Conservation (phyloP, 2,888 invertebrate genomes). For the Aphrophora alni region DNA sequence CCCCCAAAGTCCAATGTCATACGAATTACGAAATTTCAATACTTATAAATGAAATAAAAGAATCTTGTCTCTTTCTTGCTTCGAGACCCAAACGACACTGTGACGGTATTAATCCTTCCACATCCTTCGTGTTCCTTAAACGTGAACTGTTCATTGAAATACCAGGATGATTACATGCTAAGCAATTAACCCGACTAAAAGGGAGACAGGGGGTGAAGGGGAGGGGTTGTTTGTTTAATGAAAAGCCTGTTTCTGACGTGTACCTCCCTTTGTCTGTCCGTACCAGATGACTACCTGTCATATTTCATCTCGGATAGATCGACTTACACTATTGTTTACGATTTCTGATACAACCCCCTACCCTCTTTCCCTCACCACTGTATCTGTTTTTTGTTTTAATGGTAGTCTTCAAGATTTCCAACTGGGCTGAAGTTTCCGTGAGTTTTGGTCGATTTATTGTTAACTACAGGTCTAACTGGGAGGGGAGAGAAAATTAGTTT, state of each 20-base stretch:
- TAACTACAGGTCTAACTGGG: no score
- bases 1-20: no score
- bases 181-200: background rate
- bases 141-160: background rate
- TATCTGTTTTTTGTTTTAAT: background rate
- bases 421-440: no score
- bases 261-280: conserved; percentile 2
- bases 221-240: conserved; percentile 3
- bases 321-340: conserved; percentile 7
- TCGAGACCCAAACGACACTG: no score
- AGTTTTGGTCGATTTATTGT: no score
- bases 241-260: background rate
- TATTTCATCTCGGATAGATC: conserved; percentile 4
- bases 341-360: background rate
- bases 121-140: no score
- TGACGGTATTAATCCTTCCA: no score
- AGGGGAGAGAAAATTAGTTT: no score
- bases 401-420: no score
- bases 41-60: no score
- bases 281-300: conserved; percentile 4
- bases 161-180: background rate
- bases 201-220: background rate
- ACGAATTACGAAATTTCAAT: no score
- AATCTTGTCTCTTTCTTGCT: no score
- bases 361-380: background rate